A percentile compares a stretch with the other conserved stretches of the same genome.
Evolutionary conservation across 2,113 vertebrate genomes (phyloP).

Genomic region (Ifrita kowaldi): DNA sequence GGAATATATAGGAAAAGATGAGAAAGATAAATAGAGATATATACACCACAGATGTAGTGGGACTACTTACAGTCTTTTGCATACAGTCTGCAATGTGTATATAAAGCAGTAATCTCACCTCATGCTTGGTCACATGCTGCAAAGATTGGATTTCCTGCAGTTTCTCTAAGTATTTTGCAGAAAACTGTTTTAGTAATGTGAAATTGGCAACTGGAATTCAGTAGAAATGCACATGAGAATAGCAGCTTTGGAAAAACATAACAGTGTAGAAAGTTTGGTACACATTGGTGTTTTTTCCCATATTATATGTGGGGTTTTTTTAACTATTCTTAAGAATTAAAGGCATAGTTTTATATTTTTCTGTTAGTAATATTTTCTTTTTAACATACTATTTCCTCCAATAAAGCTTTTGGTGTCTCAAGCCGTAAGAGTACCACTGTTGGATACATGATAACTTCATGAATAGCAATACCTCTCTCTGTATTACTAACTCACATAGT

Average conservation of each 20-base stretch:
- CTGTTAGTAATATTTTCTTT: neutral
- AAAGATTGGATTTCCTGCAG: neutral
- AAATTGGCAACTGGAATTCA: neutral
- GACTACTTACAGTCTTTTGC: neutral
- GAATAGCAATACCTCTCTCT: neutral
- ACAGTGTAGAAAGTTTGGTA: neutral
- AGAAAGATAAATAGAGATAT: neutral
- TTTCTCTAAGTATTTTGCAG: neutral
- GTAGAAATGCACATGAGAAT: neutral
- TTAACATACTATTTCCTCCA: neutral
- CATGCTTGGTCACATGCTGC: neutral
- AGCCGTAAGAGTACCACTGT: neutral
- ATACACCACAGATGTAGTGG: neutral
- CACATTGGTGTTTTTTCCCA: neutral
- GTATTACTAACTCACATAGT: neutral
- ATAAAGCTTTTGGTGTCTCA: neutral
- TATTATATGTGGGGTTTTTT: neutral
- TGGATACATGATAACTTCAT: neutral
- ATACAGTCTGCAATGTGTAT: neutral
- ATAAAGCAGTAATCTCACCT: neutral
- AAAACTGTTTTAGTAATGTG: neutral
- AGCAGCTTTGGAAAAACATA: neutral
- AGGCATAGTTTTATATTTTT: neutral
- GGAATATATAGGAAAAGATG: constrained; percentile 47
- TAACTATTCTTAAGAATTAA: neutral